These are phyloP conservation scores for Oreortyx pictus DNA, from an alignment of 2,797 vertebrate species.

Conservation along the genomic window DNA sequence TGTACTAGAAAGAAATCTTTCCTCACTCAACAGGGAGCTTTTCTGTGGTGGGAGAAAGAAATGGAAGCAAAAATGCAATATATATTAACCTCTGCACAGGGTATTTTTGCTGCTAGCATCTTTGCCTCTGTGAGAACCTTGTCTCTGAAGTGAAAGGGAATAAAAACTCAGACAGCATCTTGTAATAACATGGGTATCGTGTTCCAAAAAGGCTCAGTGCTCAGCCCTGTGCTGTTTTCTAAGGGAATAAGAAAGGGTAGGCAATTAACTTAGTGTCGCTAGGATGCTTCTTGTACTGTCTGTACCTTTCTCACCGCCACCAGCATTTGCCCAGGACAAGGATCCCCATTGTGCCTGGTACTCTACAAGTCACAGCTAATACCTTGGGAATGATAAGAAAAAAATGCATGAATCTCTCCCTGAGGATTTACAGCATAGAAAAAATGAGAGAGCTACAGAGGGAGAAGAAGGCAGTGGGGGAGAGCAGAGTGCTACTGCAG, in stretches of 20 bases:
- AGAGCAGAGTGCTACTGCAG: neutral
- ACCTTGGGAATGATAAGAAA: neutral
- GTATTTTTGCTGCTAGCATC: neutral
- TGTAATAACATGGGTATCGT: neutral
- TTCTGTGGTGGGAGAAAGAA: neutral
- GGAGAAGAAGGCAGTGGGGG: neutral
- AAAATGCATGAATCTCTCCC: neutral
- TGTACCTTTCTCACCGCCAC: neutral
- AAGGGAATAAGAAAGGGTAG: neutral
- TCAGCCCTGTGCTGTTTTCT: neutral
- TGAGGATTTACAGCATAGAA: neutral
- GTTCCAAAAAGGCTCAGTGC: neutral
- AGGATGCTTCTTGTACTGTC: neutral
- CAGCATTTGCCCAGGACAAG: neutral
- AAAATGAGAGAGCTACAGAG: neutral
- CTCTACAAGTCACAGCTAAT: neutral
- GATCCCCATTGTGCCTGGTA: neutral
- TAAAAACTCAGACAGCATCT: neutral
- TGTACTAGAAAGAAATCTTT: neutral
- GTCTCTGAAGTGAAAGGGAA: neutral
- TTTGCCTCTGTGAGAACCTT: neutral
- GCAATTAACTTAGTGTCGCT: neutral
- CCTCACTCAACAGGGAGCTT: neutral
- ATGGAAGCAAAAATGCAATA: neutral
- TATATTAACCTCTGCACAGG: neutral